These are phyloP conservation scores for Platycheirus albimanus DNA, from an alignment of 2,888 invertebrate species.

Conservation along the genomic window DNA sequence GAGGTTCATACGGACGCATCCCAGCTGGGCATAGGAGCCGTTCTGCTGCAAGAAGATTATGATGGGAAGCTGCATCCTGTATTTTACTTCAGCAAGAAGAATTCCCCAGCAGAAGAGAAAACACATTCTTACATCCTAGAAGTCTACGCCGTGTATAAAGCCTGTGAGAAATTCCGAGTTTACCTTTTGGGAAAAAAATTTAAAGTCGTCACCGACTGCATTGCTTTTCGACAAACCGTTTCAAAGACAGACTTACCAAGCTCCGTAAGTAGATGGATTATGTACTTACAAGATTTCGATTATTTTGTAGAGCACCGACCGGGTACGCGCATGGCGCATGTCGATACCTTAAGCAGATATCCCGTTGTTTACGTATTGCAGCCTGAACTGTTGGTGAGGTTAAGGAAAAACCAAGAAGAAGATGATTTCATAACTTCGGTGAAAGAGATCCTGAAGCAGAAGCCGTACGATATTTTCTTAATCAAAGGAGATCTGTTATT, in stretches of 20 bases:
- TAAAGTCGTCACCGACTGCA: constrained; percentile 31
- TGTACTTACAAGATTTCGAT: constrained; percentile 21
- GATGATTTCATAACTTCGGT: constrained; percentile 15
- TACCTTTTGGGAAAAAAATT: constrained; percentile 38
- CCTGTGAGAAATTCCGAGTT: constrained; percentile 13
- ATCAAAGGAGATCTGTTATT: background rate
- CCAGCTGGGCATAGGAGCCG: constrained; percentile 14
- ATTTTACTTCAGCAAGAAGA: constrained; percentile 17
- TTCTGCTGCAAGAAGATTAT: constrained; percentile 7
- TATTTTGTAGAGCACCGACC: constrained; percentile 26
- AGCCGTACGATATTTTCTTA: background rate
- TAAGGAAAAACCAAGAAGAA: constrained; percentile 19
- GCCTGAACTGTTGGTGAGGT: background rate
- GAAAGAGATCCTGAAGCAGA: constrained; percentile 18
- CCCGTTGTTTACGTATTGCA: constrained; percentile 8
- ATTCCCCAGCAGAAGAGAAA: constrained; percentile 17
- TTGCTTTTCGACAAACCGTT: constrained; percentile 20
- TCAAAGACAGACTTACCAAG: constrained; percentile 21
- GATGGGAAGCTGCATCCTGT: background rate
- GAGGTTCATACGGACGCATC: constrained; percentile 10
- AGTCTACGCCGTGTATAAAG: constrained; percentile 24
- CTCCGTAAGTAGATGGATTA: constrained; percentile 19
- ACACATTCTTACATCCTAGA: constrained; percentile 9
- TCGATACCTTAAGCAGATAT: constrained; percentile 15
- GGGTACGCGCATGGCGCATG: constrained; percentile 18